Base-by-base conservation (phyloP, 2,888 invertebrate genomes). In the Chalcis sispes region DNA sequence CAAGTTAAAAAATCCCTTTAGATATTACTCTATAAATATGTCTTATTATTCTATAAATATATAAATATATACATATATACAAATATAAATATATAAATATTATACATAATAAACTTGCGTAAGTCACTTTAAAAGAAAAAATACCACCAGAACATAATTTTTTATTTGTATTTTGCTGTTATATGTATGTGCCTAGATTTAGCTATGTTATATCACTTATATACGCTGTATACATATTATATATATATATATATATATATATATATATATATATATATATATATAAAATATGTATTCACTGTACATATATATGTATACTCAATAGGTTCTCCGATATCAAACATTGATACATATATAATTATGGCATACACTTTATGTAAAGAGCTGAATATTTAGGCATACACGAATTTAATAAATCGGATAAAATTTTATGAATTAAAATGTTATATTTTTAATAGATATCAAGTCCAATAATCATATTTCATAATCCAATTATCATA, bases 391-490 rank as follows among this genome's bases (percentile, higher is more conserved):
- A 88, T 87, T 87, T 87, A 88, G 87, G 84, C 86, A 86, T 88
- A 88, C 85, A 85, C 86, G 83, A 87, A 87, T 88, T 88, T 87
- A 88, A 88, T 88, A 88, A 88, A 88, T 85, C 87, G 85, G 82
- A 86, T 87, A 87, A 86, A 86, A 87, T 88, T 88, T 72, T 77
- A 72, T 23, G 69, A 75, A 70, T 70, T 75, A 69, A 64, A 69
- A 13, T 27, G 7, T 0, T 10, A 1, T 40, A 2, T 50, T 29
- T 62, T 71, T 32, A 29, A 62, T 71, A 8, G 3, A 46, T 15
- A 2, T 18, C n/a, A n/a, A n/a, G n/a, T n/a, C n/a, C n/a, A n/a
- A n/a, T n/a, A n/a, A n/a, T n/a, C n/a, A n/a, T n/a, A n/a, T n/a
- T n/a, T n/a, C n/a, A n/a, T n/a, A n/a, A n/a, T n/a, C n/a, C n/a